phyloP scores from a whole-genome alignment of 2,888 invertebrate species.

The Smittia aterrima region DNA sequence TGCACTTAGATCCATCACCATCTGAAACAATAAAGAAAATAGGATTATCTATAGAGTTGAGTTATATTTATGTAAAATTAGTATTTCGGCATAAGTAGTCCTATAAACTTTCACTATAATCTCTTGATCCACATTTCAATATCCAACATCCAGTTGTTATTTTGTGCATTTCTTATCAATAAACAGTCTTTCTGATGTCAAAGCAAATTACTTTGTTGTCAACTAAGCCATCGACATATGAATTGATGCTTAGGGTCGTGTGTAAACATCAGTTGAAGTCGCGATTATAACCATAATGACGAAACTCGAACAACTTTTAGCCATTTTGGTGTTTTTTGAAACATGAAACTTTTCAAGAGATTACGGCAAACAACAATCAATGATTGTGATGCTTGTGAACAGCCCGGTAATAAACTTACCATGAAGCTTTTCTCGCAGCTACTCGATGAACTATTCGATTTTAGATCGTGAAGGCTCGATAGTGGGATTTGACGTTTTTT shows the following conservation, averaged over 20 bases:
- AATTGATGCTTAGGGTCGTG: background rate
- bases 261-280: background rate
- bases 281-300: background rate
- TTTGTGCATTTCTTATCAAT: background rate
- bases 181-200: background rate
- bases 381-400: background rate
- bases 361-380: background rate
- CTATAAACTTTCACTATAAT: background rate
- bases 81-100: too few species aligned
- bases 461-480: conserved; percentile 4
- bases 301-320: background rate
- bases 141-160: too few species aligned
- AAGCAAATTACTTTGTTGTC: background rate
- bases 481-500: conserved; percentile 31
- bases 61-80: background rate
- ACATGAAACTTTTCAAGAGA: background rate
- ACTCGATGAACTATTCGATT: background rate
- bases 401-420: background rate
- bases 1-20: conserved; percentile 89
- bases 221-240: background rate
- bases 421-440: conserved; percentile 27
- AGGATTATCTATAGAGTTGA: background rate
- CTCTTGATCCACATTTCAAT: background rate
- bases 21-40: conserved; percentile 58
- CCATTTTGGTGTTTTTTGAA: background rate